Conservation (phyloP, 2,113 vertebrate genomes). For the Triplophysa siluroides region DNA sequence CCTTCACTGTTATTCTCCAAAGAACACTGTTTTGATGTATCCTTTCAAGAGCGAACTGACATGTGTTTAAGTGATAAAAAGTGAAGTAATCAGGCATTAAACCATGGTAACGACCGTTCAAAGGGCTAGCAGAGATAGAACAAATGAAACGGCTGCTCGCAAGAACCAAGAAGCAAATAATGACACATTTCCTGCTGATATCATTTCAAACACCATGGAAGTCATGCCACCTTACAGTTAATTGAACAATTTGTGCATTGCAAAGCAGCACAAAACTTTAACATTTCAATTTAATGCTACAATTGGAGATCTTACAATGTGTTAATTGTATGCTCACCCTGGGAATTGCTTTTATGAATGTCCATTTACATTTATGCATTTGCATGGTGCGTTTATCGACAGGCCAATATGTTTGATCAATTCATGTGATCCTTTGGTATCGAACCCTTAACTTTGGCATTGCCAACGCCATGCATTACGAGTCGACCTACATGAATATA, state of each 20-base stretch:
- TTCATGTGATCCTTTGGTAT: no score
- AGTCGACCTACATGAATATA: no score
- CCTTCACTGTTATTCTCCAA: background rate
- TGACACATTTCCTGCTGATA: conserved; percentile 5
- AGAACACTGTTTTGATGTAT: background rate
- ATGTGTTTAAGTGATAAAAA: conserved; percentile 6
- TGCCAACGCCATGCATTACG: no score
- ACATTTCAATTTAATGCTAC: background rate
- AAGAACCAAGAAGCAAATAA: conserved; percentile 15
- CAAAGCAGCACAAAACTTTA: conserved; percentile 2
- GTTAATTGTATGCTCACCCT: background rate
- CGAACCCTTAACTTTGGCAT: no score
- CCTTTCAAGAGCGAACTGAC: background rate
- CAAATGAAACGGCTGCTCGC: background rate
- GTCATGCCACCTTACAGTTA: background rate
- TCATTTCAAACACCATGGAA: background rate
- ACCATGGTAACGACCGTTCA: conserved; percentile 1
- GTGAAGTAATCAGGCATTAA: background rate
- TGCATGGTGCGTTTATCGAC: no score
- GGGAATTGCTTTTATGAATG: background rate
- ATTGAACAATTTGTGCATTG: background rate
- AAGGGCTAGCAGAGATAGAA: background rate
- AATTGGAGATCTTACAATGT: background rate
- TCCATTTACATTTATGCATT: no score
- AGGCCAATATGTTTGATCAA: no score